Evolutionary conservation across 2,888 invertebrate genomes (phyloP), one percentile per base, ranked within the genome.

Genomic region (Empis livida): DNA sequence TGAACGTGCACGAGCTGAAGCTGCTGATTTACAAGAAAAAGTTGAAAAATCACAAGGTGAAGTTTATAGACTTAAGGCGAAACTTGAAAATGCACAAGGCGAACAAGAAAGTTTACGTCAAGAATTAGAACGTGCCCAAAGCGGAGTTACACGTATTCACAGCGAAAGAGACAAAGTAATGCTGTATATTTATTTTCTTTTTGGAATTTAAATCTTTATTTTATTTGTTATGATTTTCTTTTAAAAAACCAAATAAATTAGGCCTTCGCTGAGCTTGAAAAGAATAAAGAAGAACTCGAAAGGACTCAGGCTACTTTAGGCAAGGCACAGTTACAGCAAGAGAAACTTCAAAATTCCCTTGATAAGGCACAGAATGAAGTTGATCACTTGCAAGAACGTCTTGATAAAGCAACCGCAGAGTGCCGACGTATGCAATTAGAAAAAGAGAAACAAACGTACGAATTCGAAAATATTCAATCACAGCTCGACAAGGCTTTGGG

Each of bases 31-130:
- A 49, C 93, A 93, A 65, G 93, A 93, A 61, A 93, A 93, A 72
- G 71, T 93, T 52, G 93, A 93, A 66, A 91, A 92, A 72, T 89
- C 90, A 47, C 93, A 93, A 70, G 93, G 93, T 51, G 93, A 94
- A 70, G 91, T 94, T 35, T 93, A 93, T 64, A 82, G 93, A 67
- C 75, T 93, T 57, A 93, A 93, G 69, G 93, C 93, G 38, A 85
- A 92, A 64, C 74, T 93, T 61, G 93, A 93, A 74, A 93, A 93
- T 73, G 91, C 92, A 67, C 91, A 92, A 74, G 88, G 88, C 50
- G 93, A 94, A 71, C 90, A 91, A 64, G 91, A 92, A 63, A 91
- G 89, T 64, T 74, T 93, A 56, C 85, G 90, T 54, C 92, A 93
- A 64, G 93, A 94, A 69, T 82, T 92, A 65, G 93, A 94, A 66